Percentiles rank a stretch among this genome's conserved stretches.
These are phyloP conservation scores for Amorpha juglandis DNA, from an alignment of 2,888 invertebrate genomes.

Conservation along the genomic window DNA sequence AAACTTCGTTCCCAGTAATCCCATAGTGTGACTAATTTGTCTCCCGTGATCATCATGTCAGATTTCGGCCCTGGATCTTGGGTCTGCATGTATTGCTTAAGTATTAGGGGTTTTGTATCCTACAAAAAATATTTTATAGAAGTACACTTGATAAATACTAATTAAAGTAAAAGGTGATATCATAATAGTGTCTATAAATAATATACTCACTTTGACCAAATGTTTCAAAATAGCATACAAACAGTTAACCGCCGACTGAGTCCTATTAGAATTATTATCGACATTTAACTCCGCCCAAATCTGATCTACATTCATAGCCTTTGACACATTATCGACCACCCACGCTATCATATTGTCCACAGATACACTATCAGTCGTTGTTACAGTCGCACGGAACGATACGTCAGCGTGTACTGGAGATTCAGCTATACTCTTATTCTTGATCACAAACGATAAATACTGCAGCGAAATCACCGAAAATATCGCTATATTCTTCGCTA, in stretches of 20 bases:
- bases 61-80: constrained; percentile 63
- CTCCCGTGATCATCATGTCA: constrained; percentile 69
- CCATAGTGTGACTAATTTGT: constrained; percentile 71
- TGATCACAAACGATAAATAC: constrained; percentile 78
- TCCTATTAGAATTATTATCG: constrained; percentile 71
- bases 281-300: constrained; percentile 75
- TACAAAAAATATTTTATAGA: constrained; percentile 41
- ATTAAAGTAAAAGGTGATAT: too few relatives aligned
- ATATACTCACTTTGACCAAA: constrained; percentile 69
- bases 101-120: constrained; percentile 71
- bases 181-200: neutral
- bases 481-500: constrained; percentile 69
- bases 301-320: constrained; percentile 66
- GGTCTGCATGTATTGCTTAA: constrained; percentile 63
- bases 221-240: constrained; percentile 77
- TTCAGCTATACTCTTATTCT: constrained; percentile 77
- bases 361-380: constrained; percentile 64
- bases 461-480: constrained; percentile 77
- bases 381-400: constrained; percentile 62
- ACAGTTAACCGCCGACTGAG: constrained; percentile 78
- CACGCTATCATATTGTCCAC: constrained; percentile 70
- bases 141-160: too few relatives aligned
- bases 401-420: constrained; percentile 73
- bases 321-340: constrained; percentile 69
- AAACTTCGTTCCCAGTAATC: constrained; percentile 77